A percentile compares a stretch with the other conserved stretches of the same genome.
Evolutionary conservation across 2,797 vertebrate genomes (phyloP).

Genomic region (Falco berigora): DNA sequence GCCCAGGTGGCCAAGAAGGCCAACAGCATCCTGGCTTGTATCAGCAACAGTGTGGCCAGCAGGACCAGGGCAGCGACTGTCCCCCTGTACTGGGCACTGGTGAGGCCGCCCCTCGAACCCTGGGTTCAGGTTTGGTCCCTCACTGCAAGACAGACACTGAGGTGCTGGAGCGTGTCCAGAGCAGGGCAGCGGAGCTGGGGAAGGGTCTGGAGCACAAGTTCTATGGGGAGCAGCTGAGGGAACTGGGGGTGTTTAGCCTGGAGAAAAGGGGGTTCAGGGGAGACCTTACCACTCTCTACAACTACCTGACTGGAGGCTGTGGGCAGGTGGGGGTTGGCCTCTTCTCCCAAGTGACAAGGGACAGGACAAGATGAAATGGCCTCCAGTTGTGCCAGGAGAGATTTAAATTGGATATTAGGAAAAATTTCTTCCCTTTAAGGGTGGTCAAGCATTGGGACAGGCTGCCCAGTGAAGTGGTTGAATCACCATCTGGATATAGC

Average conservation of each 20-base stretch:
- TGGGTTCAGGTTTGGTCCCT: neutral
- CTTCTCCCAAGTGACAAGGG: too few species aligned
- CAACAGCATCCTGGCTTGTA: accelerated
- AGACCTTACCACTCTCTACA: neutral
- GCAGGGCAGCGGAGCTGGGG: neutral
- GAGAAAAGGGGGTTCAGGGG: neutral
- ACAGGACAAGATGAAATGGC: too few species aligned
- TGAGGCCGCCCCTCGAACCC: accelerated
- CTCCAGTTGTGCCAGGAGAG: too few species aligned
- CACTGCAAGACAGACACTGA: neutral
- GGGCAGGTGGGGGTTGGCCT: too few species aligned
- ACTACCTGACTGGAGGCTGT: too few species aligned
- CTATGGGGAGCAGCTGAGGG: neutral
- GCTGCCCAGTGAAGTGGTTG: too few species aligned
- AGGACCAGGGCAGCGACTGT: neutral
- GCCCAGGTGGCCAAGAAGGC: neutral
- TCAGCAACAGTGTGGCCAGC: neutral
- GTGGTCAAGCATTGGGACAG: too few species aligned
- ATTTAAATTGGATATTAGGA: too few species aligned
- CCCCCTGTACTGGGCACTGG: too few species aligned
- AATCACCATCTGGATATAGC: too few species aligned
- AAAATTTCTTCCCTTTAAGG: too few species aligned
- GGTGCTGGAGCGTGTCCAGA: neutral
- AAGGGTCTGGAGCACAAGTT: neutral
- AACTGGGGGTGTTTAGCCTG: neutral